Conservation (phyloP, 1,140 invertebrate genomes). For the Whitmania pigra region DNA sequence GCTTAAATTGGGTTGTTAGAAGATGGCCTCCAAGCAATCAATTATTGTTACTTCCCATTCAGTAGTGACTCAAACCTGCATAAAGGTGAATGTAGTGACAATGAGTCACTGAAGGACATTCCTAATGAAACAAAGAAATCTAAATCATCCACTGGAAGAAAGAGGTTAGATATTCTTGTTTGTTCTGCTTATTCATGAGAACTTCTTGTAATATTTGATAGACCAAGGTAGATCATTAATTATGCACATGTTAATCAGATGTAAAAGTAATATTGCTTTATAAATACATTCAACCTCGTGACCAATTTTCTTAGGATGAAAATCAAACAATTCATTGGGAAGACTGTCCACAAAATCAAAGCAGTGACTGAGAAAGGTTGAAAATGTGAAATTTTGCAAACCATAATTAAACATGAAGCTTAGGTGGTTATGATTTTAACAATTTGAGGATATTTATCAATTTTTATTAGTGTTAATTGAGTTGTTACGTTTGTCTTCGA, state of each 20-base stretch:
- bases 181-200: neutral
- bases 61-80: constrained; percentile 54
- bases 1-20: neutral
- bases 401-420: neutral
- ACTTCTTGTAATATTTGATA: no score
- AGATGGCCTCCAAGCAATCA: neutral
- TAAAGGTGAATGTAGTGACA: constrained; percentile 45
- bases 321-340: constrained; percentile 72
- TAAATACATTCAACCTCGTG: constrained; percentile 30
- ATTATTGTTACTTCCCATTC: constrained; percentile 14
- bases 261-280: constrained; percentile 23
- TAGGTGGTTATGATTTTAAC: neutral
- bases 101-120: constrained; percentile 9
- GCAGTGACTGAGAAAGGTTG: constrained; percentile 64
- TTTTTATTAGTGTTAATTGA: neutral
- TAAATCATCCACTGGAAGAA: constrained; percentile 25
- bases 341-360: constrained; percentile 78
- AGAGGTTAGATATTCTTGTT: constrained; percentile 25
- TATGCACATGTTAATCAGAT: no score
- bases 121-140: neutral
- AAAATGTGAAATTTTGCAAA: neutral
- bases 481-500: neutral
- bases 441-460: no score
- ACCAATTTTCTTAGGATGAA: constrained; percentile 44
- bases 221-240: no score